Conservation (phyloP, 1,140 invertebrate species). For the Ylistrum balloti region DNA sequence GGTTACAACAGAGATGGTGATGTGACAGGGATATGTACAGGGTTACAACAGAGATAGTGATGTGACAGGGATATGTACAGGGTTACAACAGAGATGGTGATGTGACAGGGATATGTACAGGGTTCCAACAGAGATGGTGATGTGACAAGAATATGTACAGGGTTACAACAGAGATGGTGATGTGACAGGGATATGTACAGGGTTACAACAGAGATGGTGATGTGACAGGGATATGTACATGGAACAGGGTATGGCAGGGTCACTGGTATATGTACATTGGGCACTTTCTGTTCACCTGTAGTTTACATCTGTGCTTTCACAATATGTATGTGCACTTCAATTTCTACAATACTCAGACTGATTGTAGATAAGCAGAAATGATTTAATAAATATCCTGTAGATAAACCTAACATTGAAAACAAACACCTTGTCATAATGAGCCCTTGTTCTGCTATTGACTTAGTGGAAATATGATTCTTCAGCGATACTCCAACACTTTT, state of each 20-base stretch:
- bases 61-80: too few relatives aligned
- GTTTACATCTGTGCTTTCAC: neutral
- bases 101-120: too few relatives aligned
- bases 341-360: neutral
- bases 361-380: neutral
- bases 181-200: neutral
- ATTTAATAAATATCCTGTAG: slow-evolving; percentile 11
- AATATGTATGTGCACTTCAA: neutral
- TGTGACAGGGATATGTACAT: neutral
- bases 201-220: neutral
- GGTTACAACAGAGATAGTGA: too few relatives aligned
- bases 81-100: too few relatives aligned
- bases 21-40: too few relatives aligned
- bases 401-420: slow-evolving; percentile 19
- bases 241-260: neutral
- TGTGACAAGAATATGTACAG: too few relatives aligned
- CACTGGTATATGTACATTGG: neutral
- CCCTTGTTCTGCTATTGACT: neutral
- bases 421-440: neutral
- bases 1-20: too few relatives aligned
- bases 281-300: neutral
- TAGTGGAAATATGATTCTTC: neutral
- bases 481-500: neutral
- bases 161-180: too few relatives aligned
- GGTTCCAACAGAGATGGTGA: too few relatives aligned